Evolutionary conservation across 2,797 vertebrate species (phyloP).

Genomic region (Poeciliopsis presidionis): DNA sequence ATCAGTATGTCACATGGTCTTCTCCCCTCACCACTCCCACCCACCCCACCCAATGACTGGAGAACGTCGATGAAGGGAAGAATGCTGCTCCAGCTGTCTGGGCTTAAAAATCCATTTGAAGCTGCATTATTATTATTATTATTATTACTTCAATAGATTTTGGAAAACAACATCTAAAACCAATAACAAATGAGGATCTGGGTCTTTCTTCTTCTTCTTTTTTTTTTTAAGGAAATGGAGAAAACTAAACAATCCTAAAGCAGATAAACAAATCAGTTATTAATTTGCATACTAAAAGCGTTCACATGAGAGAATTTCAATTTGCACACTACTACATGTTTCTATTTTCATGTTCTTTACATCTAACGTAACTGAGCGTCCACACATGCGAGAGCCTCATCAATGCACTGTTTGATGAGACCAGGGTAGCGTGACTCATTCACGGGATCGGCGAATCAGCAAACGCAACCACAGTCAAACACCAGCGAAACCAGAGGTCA

Average conservation of each 20-base stretch:
- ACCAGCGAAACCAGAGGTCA: not conserved
- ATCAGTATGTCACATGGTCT: not conserved
- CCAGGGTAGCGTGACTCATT: not conserved
- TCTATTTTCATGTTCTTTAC: not conserved
- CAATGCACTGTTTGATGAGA: not conserved
- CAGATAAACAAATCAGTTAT: not conserved
- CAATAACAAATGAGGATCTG: not conserved
- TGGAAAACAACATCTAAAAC: not conserved
- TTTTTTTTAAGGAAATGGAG: not conserved
- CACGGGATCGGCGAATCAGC: not conserved
- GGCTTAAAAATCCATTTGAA: not conserved
- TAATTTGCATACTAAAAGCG: too few species aligned
- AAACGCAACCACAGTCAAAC: not conserved
- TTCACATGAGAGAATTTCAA: too few species aligned
- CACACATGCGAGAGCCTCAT: not conserved
- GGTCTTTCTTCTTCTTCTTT: not conserved
- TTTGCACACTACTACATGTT: too few species aligned
- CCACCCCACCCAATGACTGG: not conserved
- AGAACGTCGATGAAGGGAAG: conserved; percentile 1
- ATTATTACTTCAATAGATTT: not conserved
- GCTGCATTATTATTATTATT: not conserved
- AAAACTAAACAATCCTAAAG: not conserved
- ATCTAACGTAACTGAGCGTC: not conserved
- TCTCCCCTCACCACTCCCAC: not conserved
- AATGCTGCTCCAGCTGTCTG: not conserved